Evolutionary conservation across 2,113 vertebrate species (phyloP).

Genomic region (Haplochromis burtoni): DNA sequence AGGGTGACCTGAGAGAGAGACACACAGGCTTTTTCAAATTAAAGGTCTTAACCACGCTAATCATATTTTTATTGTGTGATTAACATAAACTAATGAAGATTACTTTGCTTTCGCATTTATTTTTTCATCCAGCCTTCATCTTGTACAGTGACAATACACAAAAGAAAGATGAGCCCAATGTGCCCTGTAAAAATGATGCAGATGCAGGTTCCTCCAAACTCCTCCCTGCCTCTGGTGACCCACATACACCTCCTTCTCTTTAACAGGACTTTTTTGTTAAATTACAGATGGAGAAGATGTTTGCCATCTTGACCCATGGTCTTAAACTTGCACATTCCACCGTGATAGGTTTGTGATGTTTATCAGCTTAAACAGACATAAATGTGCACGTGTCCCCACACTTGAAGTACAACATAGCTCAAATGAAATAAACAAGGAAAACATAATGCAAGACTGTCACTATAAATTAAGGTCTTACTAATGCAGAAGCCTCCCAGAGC

Average conservation of each 20-base stretch:
- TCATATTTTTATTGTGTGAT: background rate
- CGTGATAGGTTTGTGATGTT: background rate
- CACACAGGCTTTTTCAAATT: background rate
- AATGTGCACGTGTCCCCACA: background rate
- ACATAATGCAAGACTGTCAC: background rate
- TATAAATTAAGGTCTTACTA: background rate
- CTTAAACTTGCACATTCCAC: conserved; percentile 44
- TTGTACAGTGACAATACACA: background rate
- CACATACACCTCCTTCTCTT: conserved; percentile 14
- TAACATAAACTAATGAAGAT: background rate
- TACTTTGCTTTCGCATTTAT: background rate
- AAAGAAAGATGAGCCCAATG: background rate
- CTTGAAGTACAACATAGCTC: background rate
- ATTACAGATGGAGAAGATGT: conserved; percentile 44
- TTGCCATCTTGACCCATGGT: conserved; percentile 25
- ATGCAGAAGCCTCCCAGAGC: background rate
- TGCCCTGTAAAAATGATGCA: background rate
- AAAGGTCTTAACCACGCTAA: background rate
- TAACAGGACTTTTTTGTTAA: conserved; percentile 12
- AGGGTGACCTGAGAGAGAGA: conserved; percentile 65
- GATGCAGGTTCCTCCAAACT: background rate
- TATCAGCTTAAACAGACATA: conserved; percentile 12
- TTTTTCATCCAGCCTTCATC: rapidly evolving
- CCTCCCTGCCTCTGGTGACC: background rate
- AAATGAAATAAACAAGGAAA: background rate